These are phyloP conservation scores for Papio anubis DNA, from an alignment of 2,113 vertebrate species.

Conservation along the genomic window DNA sequence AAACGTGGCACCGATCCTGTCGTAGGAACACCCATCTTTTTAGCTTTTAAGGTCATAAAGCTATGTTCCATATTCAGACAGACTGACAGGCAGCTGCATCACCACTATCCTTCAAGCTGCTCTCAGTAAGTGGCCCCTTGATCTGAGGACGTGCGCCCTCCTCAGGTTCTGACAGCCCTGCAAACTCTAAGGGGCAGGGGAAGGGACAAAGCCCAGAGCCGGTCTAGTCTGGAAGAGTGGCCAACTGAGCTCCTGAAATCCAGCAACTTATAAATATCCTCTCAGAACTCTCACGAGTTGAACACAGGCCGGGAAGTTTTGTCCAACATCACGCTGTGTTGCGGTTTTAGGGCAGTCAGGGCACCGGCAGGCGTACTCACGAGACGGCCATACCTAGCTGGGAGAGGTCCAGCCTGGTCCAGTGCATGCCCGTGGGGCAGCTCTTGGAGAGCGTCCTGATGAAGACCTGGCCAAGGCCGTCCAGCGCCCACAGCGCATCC, in stretches of 20 bases:
- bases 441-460: conserved; percentile 92
- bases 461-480: conserved; percentile 89
- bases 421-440: conserved; percentile 94
- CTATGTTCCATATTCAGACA: fast-evolving
- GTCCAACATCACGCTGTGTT: fast-evolving
- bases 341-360: fast-evolving
- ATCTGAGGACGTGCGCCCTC: too few relatives aligned
- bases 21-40: fast-evolving
- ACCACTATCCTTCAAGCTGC: too few relatives aligned
- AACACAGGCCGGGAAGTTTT: background rate
- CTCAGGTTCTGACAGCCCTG: background rate
- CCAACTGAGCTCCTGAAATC: background rate
- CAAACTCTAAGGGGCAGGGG: too few relatives aligned
- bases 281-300: fast-evolving
- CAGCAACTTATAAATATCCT: fast-evolving
- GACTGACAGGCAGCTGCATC: background rate
- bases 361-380: too few relatives aligned
- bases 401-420: conserved; percentile 94
- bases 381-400: conserved; percentile 90
- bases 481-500: conserved; percentile 95
- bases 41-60: too few relatives aligned
- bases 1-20: fast-evolving
- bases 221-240: fast-evolving
- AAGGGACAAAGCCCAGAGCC: background rate
- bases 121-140: fast-evolving